Evolutionary conservation across 2,797 vertebrate species (phyloP), one percentile per base, ranked within the genome.

Genomic region (Lacerta bilineata): DNA sequence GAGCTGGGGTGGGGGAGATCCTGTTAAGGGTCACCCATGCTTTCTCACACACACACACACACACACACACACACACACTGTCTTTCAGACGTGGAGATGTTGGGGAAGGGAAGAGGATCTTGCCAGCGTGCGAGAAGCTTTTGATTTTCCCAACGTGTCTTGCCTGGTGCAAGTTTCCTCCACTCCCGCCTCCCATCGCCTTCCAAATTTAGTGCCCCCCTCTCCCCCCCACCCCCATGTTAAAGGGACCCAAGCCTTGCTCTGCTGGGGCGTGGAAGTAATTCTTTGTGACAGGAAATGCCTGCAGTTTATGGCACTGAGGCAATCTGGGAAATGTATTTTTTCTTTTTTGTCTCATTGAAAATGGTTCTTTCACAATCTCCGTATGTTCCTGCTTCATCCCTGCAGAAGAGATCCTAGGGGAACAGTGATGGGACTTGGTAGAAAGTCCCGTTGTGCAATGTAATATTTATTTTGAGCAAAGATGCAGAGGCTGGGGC

Each of bases 311-410:
- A 55, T 83, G 25, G 55, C 69, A 86, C 33, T 41, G 78, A 3
- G 74, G 80, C 88, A 83, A 93, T 94, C 87, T 93, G 94, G 95
- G 94, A 95, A 94, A 82, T 95, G 95, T 93, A 95, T 95, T 95
- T 84, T 33, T 87, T 2, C 5, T 20, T 9, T 66, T 66, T 25
- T 6, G 5, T 15, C 5, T 43, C 20, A 17, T 46, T 66, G 80
- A 23, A 88, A 76, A 39, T 3, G 15, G 13, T 27, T 76, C 39
- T 8, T 8, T n/a, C 5, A 6, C 36, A 78, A 13, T 41, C 43
- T 64, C 50, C 36, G 41, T 27, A n/a, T 77, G 66, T 43, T 79
- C 27, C 74, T 78, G 5, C 76, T 61, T 78, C 64, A 69, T 68
- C 36, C 10, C 33, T 55, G 33, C 4, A 17, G 80, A 83, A 41